These are phyloP conservation scores for Perithous albicinctus DNA, from an alignment of 2,888 invertebrate species.

Conservation along the genomic window DNA sequence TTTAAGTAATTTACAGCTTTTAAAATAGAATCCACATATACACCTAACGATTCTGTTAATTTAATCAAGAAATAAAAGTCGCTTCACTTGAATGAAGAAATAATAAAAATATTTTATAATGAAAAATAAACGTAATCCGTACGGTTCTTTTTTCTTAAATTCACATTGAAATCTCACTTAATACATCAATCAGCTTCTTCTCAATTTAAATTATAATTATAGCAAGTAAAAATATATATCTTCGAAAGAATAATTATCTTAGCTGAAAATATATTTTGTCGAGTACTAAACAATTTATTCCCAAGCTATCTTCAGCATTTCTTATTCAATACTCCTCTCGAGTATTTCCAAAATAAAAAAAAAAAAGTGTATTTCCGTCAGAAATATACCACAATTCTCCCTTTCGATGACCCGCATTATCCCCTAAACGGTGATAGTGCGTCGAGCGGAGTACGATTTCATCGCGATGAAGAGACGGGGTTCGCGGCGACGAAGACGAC, in stretches of 20 bases:
- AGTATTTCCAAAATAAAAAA: background rate
- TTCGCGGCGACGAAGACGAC: background rate
- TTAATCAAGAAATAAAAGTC: too few relatives aligned
- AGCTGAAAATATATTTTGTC: background rate
- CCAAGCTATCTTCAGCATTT: background rate
- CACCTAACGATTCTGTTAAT: too few relatives aligned
- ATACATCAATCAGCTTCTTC: too few relatives aligned
- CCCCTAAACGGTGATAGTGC: constrained; percentile 11
- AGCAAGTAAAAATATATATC: too few relatives aligned
- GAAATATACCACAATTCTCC: background rate
- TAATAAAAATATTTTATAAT: too few relatives aligned
- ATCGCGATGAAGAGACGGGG: constrained; percentile 40
- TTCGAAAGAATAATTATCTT: background rate
- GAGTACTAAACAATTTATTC: background rate
- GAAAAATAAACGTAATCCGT: too few relatives aligned
- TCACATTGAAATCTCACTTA: too few relatives aligned
- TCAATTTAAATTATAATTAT: too few relatives aligned
- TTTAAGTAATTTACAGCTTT: too few relatives aligned
- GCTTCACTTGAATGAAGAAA: too few relatives aligned
- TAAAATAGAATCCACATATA: too few relatives aligned
- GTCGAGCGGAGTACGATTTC: constrained; percentile 56
- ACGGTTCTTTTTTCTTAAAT: too few relatives aligned
- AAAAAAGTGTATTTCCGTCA: constrained; percentile 26
- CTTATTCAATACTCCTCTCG: background rate
- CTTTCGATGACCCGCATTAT: constrained; percentile 14